phyloP scores from a whole-genome alignment of 2,113 vertebrate species.

The Pyrgilauda ruficollis region DNA sequence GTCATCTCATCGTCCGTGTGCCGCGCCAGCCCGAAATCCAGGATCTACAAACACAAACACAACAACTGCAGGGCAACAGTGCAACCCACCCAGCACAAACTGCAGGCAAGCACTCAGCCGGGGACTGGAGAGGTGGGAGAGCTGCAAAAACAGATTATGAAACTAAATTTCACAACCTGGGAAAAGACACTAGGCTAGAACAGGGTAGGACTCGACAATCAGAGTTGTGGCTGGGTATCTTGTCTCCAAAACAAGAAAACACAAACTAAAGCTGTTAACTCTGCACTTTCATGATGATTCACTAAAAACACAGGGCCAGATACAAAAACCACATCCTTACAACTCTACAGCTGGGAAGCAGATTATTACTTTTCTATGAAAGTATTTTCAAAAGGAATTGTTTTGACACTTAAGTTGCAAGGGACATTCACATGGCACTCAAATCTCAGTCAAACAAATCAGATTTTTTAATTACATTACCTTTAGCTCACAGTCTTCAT shows the following conservation, averaged over 20 bases:
- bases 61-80: neutral
- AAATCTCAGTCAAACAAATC: neutral
- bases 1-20: constrained; percentile 99
- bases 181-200: neutral
- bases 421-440: neutral
- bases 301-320: neutral
- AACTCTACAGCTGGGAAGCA: neutral
- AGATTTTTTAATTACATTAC: constrained; percentile 60
- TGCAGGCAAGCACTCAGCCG: neutral
- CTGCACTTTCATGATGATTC: neutral
- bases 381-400: neutral
- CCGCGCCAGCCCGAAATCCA: constrained; percentile 95
- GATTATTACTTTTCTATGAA: neutral
- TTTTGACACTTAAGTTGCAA: neutral
- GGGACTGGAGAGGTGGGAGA: neutral
- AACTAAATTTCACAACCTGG: constrained; percentile 10
- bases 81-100: neutral
- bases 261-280: neutral
- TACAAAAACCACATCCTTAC: neutral
- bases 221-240: neutral
- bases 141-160: neutral
- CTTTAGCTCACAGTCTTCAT: constrained; percentile 98
- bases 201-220: neutral
- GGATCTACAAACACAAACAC: constrained; percentile 77
- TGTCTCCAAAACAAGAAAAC: neutral